These are phyloP conservation scores for Melinaea marsaeus DNA, from an alignment of 2,888 invertebrate genomes.

Conservation along the genomic window DNA sequence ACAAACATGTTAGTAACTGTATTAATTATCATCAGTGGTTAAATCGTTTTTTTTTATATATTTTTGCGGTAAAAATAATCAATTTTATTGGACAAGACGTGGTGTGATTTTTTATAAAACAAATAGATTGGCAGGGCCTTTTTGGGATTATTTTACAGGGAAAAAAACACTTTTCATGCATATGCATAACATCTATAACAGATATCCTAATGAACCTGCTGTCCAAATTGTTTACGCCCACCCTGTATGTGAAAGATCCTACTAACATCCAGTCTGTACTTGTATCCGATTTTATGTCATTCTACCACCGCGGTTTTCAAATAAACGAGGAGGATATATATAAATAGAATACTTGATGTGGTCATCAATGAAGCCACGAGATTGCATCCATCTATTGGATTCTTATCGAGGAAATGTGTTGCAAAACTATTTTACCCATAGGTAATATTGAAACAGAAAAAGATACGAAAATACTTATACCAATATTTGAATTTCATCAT, in stretches of 20 bases:
- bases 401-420: conserved; percentile 42
- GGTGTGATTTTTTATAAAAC: conserved; percentile 45
- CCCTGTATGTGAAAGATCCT: conserved; percentile 36
- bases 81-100: conserved; percentile 52
- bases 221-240: conserved; percentile 42
- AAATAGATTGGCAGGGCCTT: conserved; percentile 44
- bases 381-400: conserved; percentile 49
- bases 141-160: conserved; percentile 43
- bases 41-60: conserved; percentile 33
- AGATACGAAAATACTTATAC: conserved; percentile 45
- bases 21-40: conserved; percentile 31
- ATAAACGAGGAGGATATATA: conserved; percentile 28
- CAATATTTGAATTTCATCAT: conserved; percentile 54
- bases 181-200: conserved; percentile 44
- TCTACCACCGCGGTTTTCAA: conserved; percentile 36
- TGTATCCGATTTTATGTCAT: conserved; percentile 37
- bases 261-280: conserved; percentile 40
- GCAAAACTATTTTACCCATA: conserved; percentile 47
- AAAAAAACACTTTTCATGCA: conserved; percentile 46
- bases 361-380: conserved; percentile 48
- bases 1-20: conserved; percentile 32
- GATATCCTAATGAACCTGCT: conserved; percentile 46
- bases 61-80: conserved; percentile 42
- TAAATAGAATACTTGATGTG: conserved; percentile 51
- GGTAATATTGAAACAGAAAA: conserved; percentile 51